Evolutionary conservation across 2,113 vertebrate genomes (phyloP).

Genomic region (Osmerus eperlanus): DNA sequence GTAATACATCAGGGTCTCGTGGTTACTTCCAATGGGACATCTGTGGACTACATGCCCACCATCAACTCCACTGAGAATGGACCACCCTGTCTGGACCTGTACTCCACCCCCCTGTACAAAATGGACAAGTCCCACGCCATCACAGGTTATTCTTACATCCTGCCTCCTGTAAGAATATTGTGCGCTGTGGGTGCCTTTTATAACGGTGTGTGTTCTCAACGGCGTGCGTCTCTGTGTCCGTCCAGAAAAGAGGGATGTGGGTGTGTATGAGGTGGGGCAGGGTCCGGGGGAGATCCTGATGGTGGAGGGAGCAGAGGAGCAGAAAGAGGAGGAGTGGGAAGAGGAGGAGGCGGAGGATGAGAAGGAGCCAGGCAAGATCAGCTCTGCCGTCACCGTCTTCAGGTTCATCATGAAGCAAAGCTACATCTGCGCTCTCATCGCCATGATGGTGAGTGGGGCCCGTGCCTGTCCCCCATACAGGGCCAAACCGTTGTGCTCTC

Average conservation of each 20-base stretch:
- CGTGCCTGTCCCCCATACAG: not conserved
- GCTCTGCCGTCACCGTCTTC: slow-evolving; percentile 84
- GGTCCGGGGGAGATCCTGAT: slow-evolving; percentile 71
- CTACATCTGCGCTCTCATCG: slow-evolving; percentile 96
- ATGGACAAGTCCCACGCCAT: slow-evolving; percentile 69
- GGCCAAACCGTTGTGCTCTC: not conserved
- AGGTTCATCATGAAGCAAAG: slow-evolving; percentile 98
- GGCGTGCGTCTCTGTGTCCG: slow-evolving; percentile 22
- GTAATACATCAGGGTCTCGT: slow-evolving; percentile 72
- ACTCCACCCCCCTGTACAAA: slow-evolving; percentile 91
- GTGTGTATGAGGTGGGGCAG: slow-evolving; percentile 67
- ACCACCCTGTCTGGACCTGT: slow-evolving; percentile 83
- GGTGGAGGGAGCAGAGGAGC: slow-evolving; percentile 67
- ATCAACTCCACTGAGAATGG: slow-evolving; percentile 81
- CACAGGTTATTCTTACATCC: slow-evolving; percentile 68
- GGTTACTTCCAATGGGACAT: slow-evolving; percentile 86
- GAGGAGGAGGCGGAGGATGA: slow-evolving; percentile 63
- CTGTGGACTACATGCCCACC: slow-evolving; percentile 84
- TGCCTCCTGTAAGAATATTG: not conserved
- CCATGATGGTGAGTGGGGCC: slow-evolving; percentile 90
- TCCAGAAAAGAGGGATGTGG: slow-evolving; percentile 65
- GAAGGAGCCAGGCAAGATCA: slow-evolving; percentile 71
- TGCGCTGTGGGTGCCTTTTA: not conserved
- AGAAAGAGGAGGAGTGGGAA: slow-evolving; percentile 73
- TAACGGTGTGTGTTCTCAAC: not conserved